Evolutionary conservation across 2,888 invertebrate species (phyloP), one percentile per base, ranked within the genome.

Genomic region (Acanthosepion lycidas): DNA sequence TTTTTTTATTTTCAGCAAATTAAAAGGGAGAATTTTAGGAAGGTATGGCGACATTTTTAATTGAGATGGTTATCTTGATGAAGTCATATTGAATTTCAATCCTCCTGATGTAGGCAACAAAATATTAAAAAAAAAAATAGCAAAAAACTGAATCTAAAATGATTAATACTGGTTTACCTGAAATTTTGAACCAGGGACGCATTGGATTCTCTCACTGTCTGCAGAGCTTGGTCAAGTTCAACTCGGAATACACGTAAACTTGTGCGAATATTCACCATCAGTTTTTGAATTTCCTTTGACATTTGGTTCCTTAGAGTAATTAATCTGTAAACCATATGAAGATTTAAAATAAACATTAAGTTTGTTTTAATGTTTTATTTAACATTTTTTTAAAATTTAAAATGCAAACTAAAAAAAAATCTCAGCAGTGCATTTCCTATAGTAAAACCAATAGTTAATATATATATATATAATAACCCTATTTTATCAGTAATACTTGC

Each of bases 181-280:
- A 97, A 97, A 51, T 97, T 97, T 95, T 97, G 97, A 95, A 97
- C 97, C 95, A 97, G 97, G 94, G 96, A 96, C 49, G 97, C 97
- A 95, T 97, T 97, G 59, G 97, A 97, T 95, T 97, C 97, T 91
- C 97, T 95, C 94, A 97, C 95, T 96, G 96, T 97, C 95, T 97
- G 97, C 53, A 97, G 95, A 1, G 97, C 97, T 94, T 97, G 96
- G 95, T 97, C 97, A 42, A 97, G 96, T 95, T 97, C 96, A 94
- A 97, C 96, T 18, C 97, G 96, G 96, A 97, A 97, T 95, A 97
- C 96, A 48, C 97, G 95, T 93, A 97, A 95, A 20, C 97, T 97
- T 9, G 97, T 96, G 55, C 97, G 96, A 94, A 97, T 97, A 59
- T 96, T 96, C 2, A 97, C 96, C 97, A 97, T 97, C 95, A 97